Percentiles rank a stretch among this genome's conserved stretches.
These are phyloP conservation scores for Cheracebus regulus DNA, from an alignment of 2,797 vertebrate species.

Conservation along the genomic window DNA sequence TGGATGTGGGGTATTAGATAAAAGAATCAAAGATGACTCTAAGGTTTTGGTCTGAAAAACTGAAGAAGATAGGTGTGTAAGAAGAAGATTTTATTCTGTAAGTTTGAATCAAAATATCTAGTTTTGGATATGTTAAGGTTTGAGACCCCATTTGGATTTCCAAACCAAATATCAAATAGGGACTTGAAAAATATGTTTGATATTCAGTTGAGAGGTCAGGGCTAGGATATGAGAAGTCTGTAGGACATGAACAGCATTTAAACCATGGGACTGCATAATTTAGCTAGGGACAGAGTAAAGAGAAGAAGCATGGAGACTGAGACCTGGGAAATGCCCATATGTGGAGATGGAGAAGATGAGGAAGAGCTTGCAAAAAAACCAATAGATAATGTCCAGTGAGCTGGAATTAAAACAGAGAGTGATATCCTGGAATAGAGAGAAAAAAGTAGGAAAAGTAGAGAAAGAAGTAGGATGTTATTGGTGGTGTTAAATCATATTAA, in stretches of 20 bases:
- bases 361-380: not conserved
- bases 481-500: not conserved
- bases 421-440: not conserved
- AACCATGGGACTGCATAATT: not conserved
- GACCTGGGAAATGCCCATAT: not conserved
- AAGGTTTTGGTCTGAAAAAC: not conserved
- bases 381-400: not conserved
- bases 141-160: not conserved
- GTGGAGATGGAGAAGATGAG: not conserved
- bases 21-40: not conserved
- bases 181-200: not conserved
- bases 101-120: not conserved
- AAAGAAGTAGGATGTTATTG: not conserved
- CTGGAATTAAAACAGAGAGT: not conserved
- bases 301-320: not conserved
- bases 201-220: not conserved
- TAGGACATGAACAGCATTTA: not conserved
- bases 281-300: not conserved
- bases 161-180: not conserved
- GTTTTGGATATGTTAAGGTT: not conserved
- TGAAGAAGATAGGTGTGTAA: not conserved
- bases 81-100: not conserved
- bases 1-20: not conserved
- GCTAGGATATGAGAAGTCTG: not conserved
- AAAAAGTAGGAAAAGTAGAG: not conserved